Evolutionary conservation across 2,888 invertebrate species (phyloP).

Genomic region (Odontocerum albicorne): DNA sequence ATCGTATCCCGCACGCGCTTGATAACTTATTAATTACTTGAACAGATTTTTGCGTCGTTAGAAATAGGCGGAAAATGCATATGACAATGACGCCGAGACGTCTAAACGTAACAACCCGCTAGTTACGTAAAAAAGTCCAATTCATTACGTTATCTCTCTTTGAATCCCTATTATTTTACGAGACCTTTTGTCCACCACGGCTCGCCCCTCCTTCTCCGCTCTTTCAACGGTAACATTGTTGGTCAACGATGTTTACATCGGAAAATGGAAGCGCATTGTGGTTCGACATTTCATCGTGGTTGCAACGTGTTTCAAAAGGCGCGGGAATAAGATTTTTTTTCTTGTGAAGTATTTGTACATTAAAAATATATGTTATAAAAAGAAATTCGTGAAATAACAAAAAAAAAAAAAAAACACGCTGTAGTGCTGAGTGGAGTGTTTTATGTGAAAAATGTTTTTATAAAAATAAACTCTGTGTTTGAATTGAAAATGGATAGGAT

Average conservation of each 20-base stretch:
- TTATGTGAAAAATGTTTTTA: neutral
- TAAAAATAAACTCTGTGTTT: neutral
- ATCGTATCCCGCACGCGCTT: no score
- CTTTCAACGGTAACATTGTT: no score
- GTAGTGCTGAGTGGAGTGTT: no score
- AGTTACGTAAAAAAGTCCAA: no score
- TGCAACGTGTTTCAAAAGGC: constrained; percentile 7
- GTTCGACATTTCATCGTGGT: constrained; percentile 2
- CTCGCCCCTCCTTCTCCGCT: no score
- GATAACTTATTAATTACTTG: no score
- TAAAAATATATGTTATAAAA: neutral
- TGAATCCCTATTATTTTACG: no score
- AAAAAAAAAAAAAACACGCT: neutral
- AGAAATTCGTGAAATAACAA: neutral
- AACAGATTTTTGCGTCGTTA: no score
- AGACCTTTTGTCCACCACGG: no score
- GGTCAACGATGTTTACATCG: constrained; percentile 12
- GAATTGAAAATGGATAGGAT: neutral
- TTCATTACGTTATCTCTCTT: no score
- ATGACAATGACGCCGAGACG: no score
- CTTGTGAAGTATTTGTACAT: neutral
- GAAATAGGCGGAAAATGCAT: neutral
- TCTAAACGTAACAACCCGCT: no score
- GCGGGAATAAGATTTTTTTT: constrained; percentile 5
- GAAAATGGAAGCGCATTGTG: constrained; percentile 18